Evolutionary conservation across 2,888 invertebrate genomes (phyloP).

Genomic region (Branchipolynoe longqiensis): DNA sequence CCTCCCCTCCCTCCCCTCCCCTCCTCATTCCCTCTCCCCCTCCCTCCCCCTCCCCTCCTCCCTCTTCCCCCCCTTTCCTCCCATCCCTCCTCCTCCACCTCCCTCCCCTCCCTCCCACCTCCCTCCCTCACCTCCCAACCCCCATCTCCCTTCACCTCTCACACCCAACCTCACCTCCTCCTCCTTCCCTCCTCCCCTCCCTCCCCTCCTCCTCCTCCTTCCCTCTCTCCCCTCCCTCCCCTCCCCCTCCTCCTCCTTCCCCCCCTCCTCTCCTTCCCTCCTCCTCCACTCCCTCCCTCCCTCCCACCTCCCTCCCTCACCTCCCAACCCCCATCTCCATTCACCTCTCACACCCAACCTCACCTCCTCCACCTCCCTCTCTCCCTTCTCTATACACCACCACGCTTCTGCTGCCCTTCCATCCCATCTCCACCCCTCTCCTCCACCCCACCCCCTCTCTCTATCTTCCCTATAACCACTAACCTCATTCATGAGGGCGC

Average conservation of each 20-base stretch:
- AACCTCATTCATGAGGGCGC: too few relatives aligned
- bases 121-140: neutral
- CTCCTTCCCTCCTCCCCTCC: neutral
- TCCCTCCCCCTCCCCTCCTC: neutral
- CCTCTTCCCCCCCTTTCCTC: neutral
- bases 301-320: neutral
- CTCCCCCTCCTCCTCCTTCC: neutral
- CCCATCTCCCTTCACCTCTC: neutral
- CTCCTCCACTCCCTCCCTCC: neutral
- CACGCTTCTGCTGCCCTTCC: neutral
- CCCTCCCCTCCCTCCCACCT: neutral
- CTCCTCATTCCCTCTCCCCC: too few relatives aligned
- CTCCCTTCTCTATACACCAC: neutral
- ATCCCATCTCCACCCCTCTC: too few relatives aligned
- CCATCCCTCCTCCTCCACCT: neutral
- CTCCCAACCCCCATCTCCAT: neutral
- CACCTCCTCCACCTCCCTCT: slow-evolving; percentile 1
- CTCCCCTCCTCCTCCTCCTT: neutral
- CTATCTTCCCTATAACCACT: too few relatives aligned
- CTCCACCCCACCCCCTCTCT: neutral
- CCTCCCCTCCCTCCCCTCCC: too few relatives aligned
- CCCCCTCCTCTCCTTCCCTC: neutral
- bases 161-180: neutral
- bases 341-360: neutral
- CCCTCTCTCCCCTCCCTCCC: neutral